Evolutionary conservation across 2,113 vertebrate genomes (phyloP).

Genomic region (Chaetorhynchus papuensis): DNA sequence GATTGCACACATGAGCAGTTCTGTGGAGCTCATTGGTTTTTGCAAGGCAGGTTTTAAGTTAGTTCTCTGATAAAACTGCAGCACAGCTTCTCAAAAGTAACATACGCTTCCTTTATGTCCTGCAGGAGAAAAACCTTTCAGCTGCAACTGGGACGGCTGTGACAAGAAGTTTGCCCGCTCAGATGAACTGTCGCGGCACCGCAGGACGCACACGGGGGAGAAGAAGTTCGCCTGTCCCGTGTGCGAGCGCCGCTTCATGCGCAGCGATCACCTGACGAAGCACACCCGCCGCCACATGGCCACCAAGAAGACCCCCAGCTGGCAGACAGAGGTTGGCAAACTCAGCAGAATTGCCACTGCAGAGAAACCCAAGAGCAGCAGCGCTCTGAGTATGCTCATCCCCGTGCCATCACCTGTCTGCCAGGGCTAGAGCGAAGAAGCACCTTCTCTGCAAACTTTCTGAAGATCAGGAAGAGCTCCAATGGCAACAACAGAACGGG

Average conservation of each 20-base stretch:
- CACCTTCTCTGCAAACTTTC: background rate
- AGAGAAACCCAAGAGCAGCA: constrained; percentile 57
- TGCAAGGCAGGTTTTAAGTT: background rate
- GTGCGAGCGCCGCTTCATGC: constrained; percentile 96
- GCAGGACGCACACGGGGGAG: constrained; percentile 93
- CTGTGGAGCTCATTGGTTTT: background rate
- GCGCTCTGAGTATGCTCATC: constrained; percentile 68
- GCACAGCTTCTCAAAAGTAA: background rate
- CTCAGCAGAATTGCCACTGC: constrained; percentile 67
- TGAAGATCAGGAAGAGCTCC: background rate
- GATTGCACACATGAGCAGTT: background rate
- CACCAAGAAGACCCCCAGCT: constrained; percentile 82
- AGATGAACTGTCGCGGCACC: constrained; percentile 94
- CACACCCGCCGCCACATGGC: constrained; percentile 89
- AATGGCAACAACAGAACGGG: background rate
- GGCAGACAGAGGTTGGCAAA: constrained; percentile 82
- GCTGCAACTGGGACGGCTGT: constrained; percentile 94
- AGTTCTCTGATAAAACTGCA: background rate
- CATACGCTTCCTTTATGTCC: background rate
- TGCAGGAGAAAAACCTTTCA: constrained; percentile 95
- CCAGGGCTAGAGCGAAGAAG: background rate
- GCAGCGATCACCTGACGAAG: constrained; percentile 96
- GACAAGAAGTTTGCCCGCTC: constrained; percentile 96
- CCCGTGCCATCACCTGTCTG: constrained; percentile 42
- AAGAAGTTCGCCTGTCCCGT: constrained; percentile 92